Conservation (phyloP, 2,113 vertebrate species). For the Bufo gargarizans region DNA sequence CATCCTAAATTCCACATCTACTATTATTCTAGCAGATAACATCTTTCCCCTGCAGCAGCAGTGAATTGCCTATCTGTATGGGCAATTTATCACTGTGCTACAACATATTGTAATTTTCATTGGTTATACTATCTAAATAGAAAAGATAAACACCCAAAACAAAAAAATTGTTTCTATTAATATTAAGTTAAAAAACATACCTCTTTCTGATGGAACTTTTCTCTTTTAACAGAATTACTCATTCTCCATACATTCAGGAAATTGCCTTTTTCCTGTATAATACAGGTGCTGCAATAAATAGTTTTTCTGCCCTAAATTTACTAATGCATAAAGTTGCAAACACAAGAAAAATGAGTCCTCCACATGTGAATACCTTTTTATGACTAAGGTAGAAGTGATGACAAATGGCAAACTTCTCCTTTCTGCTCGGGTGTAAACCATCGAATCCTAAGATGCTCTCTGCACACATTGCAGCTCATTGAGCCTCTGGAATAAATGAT, state of each 20-base stretch:
- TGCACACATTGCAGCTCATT: conserved; percentile 7
- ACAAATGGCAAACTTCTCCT: not conserved
- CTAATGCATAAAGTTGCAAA: not conserved
- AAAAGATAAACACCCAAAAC: too few relatives aligned
- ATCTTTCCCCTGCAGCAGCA: too few relatives aligned
- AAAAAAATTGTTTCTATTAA: too few relatives aligned
- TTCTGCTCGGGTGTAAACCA: not conserved
- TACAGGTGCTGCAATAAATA: not conserved
- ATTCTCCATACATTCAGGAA: not conserved
- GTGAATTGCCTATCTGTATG: too few relatives aligned
- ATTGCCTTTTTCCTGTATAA: not conserved
- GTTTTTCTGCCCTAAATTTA: not conserved
- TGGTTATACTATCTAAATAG: too few relatives aligned
- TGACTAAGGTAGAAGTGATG: not conserved
- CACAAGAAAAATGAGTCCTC: not conserved
- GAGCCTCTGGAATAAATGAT: conserved; percentile 29
- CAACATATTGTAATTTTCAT: too few relatives aligned
- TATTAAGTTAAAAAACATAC: too few relatives aligned
- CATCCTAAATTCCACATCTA: too few relatives aligned
- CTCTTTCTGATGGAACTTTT: too few relatives aligned
- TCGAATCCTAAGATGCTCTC: not conserved
- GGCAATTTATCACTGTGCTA: too few relatives aligned
- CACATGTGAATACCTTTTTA: not conserved
- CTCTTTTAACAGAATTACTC: not conserved
- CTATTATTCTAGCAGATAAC: too few relatives aligned